Evolutionary conservation across 2,888 invertebrate species (phyloP), one percentile per base, ranked within the genome.

Genomic region (Brachypalpus laphriformis): DNA sequence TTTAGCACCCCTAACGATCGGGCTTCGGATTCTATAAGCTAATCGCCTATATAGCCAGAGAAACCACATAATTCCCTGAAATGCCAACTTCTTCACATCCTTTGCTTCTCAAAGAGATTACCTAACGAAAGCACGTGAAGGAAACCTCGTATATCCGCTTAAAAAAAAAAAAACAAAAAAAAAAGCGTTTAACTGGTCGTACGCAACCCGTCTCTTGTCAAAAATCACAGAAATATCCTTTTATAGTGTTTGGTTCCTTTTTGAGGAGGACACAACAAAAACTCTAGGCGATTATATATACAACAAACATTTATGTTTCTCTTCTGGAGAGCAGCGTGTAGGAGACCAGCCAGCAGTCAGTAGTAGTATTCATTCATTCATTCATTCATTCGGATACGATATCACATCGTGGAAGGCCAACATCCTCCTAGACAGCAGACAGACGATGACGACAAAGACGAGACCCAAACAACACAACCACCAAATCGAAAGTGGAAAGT

Each of bases 401-500:
- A 72, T 59, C 16, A 70, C 31, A 65, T 51, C 66, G 56, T 37
- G 34, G 65, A 63, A 49, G 59, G 65, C 57, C 71, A 25, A 72
- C 51, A 66, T 51, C 47, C 20, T 54, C 59, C 82, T 71, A 82
- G 78, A 77, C 78, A 54, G 37, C 65, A 71, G 71, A 40, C 66
- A 82, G 78, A 71, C 82, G 71, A 61, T 78, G 34, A 71, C 45
- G 18, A 47, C 45, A 16, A 31, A 25, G 42, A 57, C 22, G 22
- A 65, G 49, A 82, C 76, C 25, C 47, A 65, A 51, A 59, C 77
- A 71, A 71, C 70, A 65, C 71, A 63, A 63, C 70, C 65, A 66
- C 65, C 37, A 51, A 82, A 82, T 72, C 71, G 61, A 71, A 78
- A 78, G 59, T 77, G 65, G 71, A 77, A 82, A 77, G 57, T 77